phyloP scores from a whole-genome alignment of 2,888 invertebrate species.

The Mantis religiosa region DNA sequence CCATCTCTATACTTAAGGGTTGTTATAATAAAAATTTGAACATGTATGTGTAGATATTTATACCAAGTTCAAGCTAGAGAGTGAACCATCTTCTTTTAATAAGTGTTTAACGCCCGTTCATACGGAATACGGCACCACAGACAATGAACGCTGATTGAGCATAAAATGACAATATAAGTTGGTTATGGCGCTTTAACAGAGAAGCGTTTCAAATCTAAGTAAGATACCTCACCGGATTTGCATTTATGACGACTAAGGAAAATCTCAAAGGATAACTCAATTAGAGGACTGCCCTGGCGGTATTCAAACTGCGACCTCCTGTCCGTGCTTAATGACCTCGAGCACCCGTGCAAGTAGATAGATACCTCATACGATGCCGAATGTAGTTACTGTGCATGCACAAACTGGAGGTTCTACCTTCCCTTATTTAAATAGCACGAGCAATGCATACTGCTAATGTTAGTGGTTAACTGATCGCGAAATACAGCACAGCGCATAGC shows the following conservation, averaged over 20 bases:
- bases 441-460: no score
- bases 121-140: not conserved
- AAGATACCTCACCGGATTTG: not conserved
- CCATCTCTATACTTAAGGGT: no score
- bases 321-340: not conserved
- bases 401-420: no score
- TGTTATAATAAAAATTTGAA: no score
- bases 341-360: not conserved
- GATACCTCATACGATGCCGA: no score
- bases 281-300: not conserved
- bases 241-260: not conserved
- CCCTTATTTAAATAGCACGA: no score
- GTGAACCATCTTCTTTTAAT: no score
- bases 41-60: no score
- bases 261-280: not conserved
- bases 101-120: not conserved
- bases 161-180: not conserved
- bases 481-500: no score
- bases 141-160: not conserved
- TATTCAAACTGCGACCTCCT: not conserved
- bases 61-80: no score
- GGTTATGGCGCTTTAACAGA: not conserved
- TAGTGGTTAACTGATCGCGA: no score
- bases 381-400: no score
- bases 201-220: not conserved